Evolutionary conservation across 2,113 vertebrate genomes (phyloP), one percentile per base, ranked within the genome.

Genomic region (Hippolais icterina): DNA sequence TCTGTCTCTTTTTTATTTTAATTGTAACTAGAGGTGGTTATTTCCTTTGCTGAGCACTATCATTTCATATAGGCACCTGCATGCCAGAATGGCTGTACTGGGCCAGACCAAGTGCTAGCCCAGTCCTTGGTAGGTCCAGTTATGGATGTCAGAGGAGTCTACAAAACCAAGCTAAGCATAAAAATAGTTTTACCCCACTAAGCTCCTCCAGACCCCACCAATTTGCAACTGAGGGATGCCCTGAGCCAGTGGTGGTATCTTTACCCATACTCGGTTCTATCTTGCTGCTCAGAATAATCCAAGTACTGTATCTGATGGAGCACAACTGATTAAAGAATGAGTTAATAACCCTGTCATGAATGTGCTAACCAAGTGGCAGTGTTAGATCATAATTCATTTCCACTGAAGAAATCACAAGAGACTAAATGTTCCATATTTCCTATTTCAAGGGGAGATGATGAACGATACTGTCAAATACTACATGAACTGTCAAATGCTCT

Each of bases 361-460:
- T 33, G 28, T 46, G 37, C 22, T 52, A 81, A 52, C 35, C 31
- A 71, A 84, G 46, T 17, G 41, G 28, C 60, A 87, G 56, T 2
- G 1, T 6, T 54, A 14, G 69, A 35, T 71, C 10, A 7, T 76
- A 71, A 82, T 35, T 89, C 61, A 61, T n/a, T 53, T 72, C 44
- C 39, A 39, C 46, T 72, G 44, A 42, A 71, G 89, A 70, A 63
- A 69, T 82, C 37, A 18, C 21, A 35, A 35, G 70, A 49, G 46
- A 49, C 21, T 53, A 37, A 53, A 63, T 0, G 0, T 24, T 53
- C 39, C 1, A 0, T 56, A 64, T 53, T 57, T 91, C 49, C 75
- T 83, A 10, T 23, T 95, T 69, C 0, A 2, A 28, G 28, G 16
- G 60, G 27, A 52, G 50, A 72, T 80, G 68, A 82, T 23, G 59